Base-by-base conservation (phyloP, 92 coral and sea anemone species). In the Palythoa caribaeorum region DNA sequence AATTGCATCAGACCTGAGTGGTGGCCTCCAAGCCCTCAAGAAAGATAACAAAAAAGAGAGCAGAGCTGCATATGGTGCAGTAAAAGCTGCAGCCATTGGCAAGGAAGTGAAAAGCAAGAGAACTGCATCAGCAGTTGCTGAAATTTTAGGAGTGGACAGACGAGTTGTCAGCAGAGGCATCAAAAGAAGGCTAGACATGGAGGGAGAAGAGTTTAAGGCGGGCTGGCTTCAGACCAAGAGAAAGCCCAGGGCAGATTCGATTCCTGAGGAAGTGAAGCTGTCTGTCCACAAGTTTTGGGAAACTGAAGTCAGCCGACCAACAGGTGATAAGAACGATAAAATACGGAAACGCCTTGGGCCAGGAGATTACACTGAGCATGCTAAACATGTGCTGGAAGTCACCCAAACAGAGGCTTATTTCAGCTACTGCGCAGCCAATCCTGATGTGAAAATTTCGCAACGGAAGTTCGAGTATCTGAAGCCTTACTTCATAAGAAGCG, bases 301-400 rank as follows among this genome's bases (percentile, higher is more conserved):
- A 6, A 48, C 21, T 47, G 78, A 77, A 21, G 90, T 85, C 9
- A 92, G 94, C 40, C 62, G 92, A 21, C 92, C 92, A 20, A 87
- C 90, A 15, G 81, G 88, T 1, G 90, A 92, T 71, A 90, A 89
- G 66, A 86, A 81, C 21, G 94, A 90, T 81, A 38, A 85, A 12
- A 55, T 89, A 0, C 16, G 89, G 10, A 90, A 90, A 17, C 74
- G 89, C 3, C 48, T 71, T 68, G 83, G 89, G 52, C 89, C 83
- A 2, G 85, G 71, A 17, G 84, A 59, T 20, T 84, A 84, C 79
- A 13, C 69, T 6, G 89, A 89, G 79, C 92, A 89, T 70, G 71
- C 85, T 7, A 84, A 89, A 53, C 92, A 90, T 69, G 92, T 85
- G 73, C 73, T 76, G 38, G 84, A 59, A 40, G 65, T 47, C 14